Evolutionary conservation across 2,797 vertebrate species (phyloP).

Genomic region (Limnodromus scolopaceus): DNA sequence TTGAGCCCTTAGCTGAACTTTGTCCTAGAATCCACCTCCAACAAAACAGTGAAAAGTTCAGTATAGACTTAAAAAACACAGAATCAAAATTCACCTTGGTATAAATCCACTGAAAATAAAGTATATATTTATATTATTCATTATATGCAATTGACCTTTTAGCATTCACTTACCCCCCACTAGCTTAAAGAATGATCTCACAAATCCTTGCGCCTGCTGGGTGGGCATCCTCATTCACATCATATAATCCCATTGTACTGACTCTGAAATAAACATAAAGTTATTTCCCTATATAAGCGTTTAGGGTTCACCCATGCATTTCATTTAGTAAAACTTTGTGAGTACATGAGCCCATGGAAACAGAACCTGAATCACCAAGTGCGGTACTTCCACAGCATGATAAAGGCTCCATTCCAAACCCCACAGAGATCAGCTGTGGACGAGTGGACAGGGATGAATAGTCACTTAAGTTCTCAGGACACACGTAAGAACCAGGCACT

Average conservation of each 20-base stretch:
- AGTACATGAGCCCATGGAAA: not conserved
- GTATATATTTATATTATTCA: not conserved
- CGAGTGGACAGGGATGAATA: accelerated
- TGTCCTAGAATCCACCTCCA: conserved; percentile 11
- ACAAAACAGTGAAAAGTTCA: not conserved
- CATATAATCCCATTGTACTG: not conserved
- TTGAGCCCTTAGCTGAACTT: conserved; percentile 51
- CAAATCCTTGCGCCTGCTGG: not conserved
- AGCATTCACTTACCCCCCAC: not conserved
- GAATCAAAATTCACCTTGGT: not conserved
- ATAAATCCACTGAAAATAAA: not conserved
- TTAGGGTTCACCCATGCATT: not conserved
- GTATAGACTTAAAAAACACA: not conserved
- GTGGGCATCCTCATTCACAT: not conserved
- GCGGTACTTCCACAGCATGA: not conserved
- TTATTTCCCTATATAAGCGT: not conserved
- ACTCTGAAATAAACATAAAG: not conserved
- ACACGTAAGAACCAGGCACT: accelerated
- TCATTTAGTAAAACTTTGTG: not conserved
- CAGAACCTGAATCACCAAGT: not conserved
- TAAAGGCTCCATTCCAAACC: not conserved
- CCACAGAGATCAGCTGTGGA: accelerated
- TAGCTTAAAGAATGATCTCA: not conserved
- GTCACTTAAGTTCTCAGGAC: not conserved
- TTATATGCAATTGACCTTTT: not conserved